These are phyloP conservation scores for Dascillus cervinus DNA, from an alignment of 2,888 invertebrate genomes.

Conservation along the genomic window DNA sequence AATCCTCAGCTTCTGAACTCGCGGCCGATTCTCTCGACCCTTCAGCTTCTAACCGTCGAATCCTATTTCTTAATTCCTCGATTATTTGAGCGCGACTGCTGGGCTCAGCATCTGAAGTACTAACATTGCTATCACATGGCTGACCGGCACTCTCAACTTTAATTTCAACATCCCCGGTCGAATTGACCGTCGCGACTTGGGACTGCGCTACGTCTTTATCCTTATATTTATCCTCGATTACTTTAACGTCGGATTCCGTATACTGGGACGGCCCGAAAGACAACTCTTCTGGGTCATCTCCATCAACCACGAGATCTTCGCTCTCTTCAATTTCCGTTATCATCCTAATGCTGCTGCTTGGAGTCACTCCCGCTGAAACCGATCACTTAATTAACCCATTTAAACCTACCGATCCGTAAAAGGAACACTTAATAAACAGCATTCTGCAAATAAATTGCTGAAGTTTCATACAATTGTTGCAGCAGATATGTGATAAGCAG, in stretches of 20 bases:
- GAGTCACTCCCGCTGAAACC: conserved; percentile 19
- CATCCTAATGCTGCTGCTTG: conserved; percentile 34
- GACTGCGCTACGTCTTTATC: conserved; percentile 24
- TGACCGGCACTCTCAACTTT: conserved; percentile 34
- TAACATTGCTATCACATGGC: conserved; percentile 44
- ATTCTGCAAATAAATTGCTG: no score
- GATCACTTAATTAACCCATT: no score
- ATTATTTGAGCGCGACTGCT: conserved; percentile 44
- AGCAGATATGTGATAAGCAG: no score
- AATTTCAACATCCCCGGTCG: conserved; percentile 40
- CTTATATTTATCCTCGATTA: conserved; percentile 20
- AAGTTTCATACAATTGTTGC: no score
- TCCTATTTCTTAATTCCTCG: conserved; percentile 50
- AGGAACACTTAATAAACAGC: no score
- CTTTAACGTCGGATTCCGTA: conserved; percentile 37
- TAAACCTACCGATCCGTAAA: no score
- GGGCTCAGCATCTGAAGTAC: conserved; percentile 43
- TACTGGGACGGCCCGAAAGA: conserved; percentile 39
- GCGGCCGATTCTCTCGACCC: conserved; percentile 32
- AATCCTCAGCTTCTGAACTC: conserved; percentile 45
- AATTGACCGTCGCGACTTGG: conserved; percentile 38
- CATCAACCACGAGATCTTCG: conserved; percentile 41
- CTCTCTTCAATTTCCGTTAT: conserved; percentile 34
- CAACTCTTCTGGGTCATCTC: conserved; percentile 39
- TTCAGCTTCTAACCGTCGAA: conserved; percentile 49